These are phyloP conservation scores for Eilema griseolum DNA, from an alignment of 2,888 invertebrate genomes.

Conservation along the genomic window DNA sequence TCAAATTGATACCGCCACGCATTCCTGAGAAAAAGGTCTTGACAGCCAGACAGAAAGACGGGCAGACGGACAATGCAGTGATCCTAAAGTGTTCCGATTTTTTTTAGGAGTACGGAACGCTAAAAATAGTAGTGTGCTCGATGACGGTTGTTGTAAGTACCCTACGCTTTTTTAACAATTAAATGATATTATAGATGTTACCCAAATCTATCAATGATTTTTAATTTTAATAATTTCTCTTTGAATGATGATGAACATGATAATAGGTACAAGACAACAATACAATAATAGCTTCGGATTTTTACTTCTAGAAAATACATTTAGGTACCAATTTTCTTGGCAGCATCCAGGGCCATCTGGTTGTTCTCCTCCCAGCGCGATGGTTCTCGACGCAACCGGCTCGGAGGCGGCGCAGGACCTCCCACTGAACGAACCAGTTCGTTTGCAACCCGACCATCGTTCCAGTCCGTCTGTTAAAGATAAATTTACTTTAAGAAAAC, in stretches of 20 bases:
- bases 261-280: too few relatives aligned
- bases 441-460: constrained; percentile 96
- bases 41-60: too few relatives aligned
- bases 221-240: not conserved
- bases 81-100: too few relatives aligned
- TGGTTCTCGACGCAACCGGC: constrained; percentile 91
- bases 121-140: too few relatives aligned
- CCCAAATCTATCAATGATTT: not conserved
- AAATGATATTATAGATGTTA: not conserved
- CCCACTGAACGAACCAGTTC: constrained; percentile 96
- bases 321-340: constrained; percentile 89
- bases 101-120: too few relatives aligned
- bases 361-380: constrained; percentile 94
- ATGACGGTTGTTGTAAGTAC: too few relatives aligned
- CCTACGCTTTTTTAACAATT: not conserved
- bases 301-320: not conserved
- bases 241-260: not conserved
- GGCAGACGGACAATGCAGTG: too few relatives aligned
- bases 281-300: not conserved
- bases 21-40: too few relatives aligned
- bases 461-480: constrained; percentile 95
- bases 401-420: constrained; percentile 94
- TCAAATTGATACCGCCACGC: too few relatives aligned
- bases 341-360: constrained; percentile 92
- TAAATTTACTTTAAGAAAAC: not conserved